Evolutionary conservation across 2,797 vertebrate genomes (phyloP), one percentile per base, ranked within the genome.

Genomic region (Karalla daura): DNA sequence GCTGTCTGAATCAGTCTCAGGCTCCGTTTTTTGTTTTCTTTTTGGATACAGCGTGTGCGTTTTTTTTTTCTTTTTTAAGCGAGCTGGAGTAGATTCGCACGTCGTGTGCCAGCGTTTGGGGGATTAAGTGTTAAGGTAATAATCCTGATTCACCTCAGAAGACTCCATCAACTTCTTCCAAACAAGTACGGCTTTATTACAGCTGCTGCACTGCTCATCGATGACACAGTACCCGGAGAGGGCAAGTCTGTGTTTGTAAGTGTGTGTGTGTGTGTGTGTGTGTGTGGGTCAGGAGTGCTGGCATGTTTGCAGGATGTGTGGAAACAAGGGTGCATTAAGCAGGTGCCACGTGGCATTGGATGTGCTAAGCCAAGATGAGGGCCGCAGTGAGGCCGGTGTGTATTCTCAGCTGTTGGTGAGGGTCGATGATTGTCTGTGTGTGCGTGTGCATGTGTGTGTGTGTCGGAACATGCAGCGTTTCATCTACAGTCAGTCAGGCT

Each of bases 351-450:
- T 89, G 86, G 83, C 72, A 0, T 20, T 37, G 44, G 79, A 71
- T 37, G 68, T 49, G 70, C 55, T 78, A 74, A 88, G 32, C 83
- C 51, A 46, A 65, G 70, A 39, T 20, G 12, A 76, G 73, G 59
- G 54, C 36, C 2, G 2, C 50, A 5, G 40, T 28, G 47, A 25
- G 64, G 52, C 59, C 7, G 10, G 32, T 58, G 44, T 88, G 84
- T 87, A 81, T 80, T 72, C 47, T 68, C 86, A 88, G 87, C 86
- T 90, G 85, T 86, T 58, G 23, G 12, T 28, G 28, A 28, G 25
- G 27, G 28, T 5, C 36, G 15, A n/a, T 23, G 44, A 58, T 25
- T 41, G 41, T 36, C 15, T 59, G 40, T 58, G 40, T 1, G 40
- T 62, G 24, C 40, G 30, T 47, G 8, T 46, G 45, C 20, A 8